Evolutionary conservation across 2,888 invertebrate species (phyloP).

Genomic region (Stenotaenia linearis): DNA sequence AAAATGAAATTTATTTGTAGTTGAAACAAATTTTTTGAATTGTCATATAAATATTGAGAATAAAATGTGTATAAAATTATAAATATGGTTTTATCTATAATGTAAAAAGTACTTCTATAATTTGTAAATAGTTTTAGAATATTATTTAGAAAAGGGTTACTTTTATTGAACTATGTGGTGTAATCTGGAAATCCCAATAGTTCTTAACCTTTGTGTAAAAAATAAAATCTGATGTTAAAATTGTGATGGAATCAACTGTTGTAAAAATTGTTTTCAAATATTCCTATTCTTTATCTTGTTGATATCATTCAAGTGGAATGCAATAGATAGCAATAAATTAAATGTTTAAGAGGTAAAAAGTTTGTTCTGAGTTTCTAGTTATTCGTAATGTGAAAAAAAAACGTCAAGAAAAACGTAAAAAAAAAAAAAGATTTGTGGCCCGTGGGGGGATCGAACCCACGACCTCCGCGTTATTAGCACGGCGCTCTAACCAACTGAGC

Average conservation of each 20-base stretch:
- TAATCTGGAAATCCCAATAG: too few relatives aligned
- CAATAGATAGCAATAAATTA: background rate
- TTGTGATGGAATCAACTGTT: background rate
- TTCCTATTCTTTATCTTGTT: background rate
- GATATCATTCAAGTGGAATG: background rate
- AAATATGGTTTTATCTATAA: too few relatives aligned
- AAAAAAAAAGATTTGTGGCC: background rate
- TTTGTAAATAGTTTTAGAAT: background rate
- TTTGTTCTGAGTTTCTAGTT: background rate
- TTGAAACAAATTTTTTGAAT: background rate
- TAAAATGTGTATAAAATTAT: background rate
- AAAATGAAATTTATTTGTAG: background rate
- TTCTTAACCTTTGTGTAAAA: background rate
- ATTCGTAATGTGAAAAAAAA: background rate
- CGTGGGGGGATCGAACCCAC: constrained; percentile 9
- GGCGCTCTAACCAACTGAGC: too few relatives aligned
- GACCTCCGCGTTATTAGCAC: constrained; percentile 9
- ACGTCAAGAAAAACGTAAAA: background rate
- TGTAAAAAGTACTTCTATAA: background rate
- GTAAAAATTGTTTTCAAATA: background rate
- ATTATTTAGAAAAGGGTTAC: background rate
- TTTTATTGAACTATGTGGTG: background rate
- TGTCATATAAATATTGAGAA: background rate
- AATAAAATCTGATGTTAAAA: background rate
- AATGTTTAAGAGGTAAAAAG: background rate